These are phyloP conservation scores for Thereva nobilitata DNA, from an alignment of 2,888 invertebrate species.

Conservation along the genomic window DNA sequence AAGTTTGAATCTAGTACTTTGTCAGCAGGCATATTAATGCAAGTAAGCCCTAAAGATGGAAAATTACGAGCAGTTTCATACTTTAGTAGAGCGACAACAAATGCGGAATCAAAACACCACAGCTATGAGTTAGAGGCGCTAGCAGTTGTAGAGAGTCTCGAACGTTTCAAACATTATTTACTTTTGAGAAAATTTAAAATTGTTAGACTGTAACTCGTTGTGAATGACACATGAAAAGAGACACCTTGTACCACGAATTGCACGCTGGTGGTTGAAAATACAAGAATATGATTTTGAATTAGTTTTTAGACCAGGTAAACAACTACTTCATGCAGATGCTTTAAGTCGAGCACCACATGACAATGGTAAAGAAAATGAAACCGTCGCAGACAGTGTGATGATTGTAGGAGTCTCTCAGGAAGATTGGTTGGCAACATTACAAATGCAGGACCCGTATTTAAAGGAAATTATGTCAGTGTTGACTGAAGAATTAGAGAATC, in stretches of 20 bases:
- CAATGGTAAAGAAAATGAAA: not conserved
- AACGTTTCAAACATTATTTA: no score
- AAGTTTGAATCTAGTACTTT: no score
- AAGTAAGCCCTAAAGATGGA: not conserved
- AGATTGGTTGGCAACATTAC: not conserved
- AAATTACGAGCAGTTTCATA: not conserved
- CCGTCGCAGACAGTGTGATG: not conserved
- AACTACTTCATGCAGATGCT: slow-evolving; percentile 13
- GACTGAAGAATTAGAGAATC: no score
- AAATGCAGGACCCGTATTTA: no score
- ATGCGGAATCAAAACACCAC: no score
- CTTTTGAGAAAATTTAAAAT: no score
- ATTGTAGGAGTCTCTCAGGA: not conserved
- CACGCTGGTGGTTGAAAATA: no score
- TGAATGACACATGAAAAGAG: not conserved
- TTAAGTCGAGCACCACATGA: not conserved
- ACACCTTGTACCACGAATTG: slow-evolving; percentile 10
- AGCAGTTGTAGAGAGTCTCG: slow-evolving; percentile 5
- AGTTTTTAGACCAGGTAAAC: not conserved
- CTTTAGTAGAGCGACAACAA: not conserved
- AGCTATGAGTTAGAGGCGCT: slow-evolving; percentile 16
- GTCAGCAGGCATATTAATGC: slow-evolving; percentile 25
- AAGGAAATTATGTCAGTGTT: no score
- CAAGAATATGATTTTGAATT: not conserved
- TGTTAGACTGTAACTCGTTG: no score